Percentiles rank a stretch among this genome's conserved stretches.
phyloP scores from a whole-genome alignment of 2,888 invertebrate species.

The Nyleta sp. region DNA sequence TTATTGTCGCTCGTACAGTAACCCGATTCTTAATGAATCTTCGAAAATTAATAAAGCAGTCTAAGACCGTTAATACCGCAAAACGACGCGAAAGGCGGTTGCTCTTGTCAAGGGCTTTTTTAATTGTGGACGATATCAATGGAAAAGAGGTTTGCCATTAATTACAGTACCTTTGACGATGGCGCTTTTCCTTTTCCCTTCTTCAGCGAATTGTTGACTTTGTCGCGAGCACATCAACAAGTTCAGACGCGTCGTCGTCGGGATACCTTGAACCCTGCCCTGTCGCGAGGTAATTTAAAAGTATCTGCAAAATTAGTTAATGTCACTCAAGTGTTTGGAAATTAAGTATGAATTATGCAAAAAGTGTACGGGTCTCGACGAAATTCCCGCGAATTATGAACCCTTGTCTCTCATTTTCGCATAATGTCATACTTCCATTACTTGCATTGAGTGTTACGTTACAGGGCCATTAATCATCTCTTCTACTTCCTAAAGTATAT shows the following conservation, averaged over 20 bases:
- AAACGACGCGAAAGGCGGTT: constrained; percentile 1
- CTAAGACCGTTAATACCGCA: constrained; percentile 20
- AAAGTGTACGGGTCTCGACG: constrained; percentile 5
- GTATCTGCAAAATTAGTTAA: constrained; percentile 1
- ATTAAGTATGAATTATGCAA: constrained; percentile 19
- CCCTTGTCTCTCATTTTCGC: constrained; percentile 35
- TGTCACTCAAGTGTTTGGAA: background rate
- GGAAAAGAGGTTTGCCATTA: constrained; percentile 19
- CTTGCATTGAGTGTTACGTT: constrained; percentile 46
- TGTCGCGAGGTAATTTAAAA: too few species aligned
- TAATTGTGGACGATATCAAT: constrained; percentile 20
- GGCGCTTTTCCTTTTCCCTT: constrained; percentile 1
- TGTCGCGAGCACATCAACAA: background rate
- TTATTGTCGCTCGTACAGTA: constrained; percentile 25
- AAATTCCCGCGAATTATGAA: constrained; percentile 38
- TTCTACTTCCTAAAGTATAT: constrained; percentile 41
- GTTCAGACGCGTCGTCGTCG: too few species aligned
- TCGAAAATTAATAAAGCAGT: constrained; percentile 30
- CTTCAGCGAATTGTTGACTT: constrained; percentile 3
- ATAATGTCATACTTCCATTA: constrained; percentile 43
- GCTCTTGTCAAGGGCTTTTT: constrained; percentile 9
- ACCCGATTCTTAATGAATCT: constrained; percentile 38
- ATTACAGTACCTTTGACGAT: constrained; percentile 12
- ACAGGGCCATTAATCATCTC: constrained; percentile 48
- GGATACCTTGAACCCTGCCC: too few species aligned